Evolutionary conservation across 2,888 invertebrate genomes (phyloP), one percentile per base, ranked within the genome.

Genomic region (Calephelis perditalis): DNA sequence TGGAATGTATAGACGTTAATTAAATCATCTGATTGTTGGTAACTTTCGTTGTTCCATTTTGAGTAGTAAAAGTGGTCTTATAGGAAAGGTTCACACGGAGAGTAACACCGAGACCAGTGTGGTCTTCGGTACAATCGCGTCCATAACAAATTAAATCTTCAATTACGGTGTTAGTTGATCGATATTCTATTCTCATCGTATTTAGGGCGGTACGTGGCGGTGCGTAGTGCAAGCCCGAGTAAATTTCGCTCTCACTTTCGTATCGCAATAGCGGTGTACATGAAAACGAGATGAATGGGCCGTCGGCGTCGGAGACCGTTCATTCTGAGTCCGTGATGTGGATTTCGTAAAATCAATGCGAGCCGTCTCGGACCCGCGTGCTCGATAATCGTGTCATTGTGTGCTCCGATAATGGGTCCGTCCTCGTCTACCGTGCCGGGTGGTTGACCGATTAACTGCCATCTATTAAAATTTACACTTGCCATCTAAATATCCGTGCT

Each of bases 211-310:
- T 75, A 76, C 73, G 75, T 79, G 76, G 75, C 71, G 74, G 76
- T 85, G 84, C 82, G 82, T 85, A 81, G 80, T 85, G 82, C 80
- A 64, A 81, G 77, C 71, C 79, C 75, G 84, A 82, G 86, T 80
- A 82, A 86, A 87, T 84, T 86, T 80, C 81, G 84, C 89, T 89
- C 86, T 89, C 89, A 83, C 89, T 88, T 89, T 90, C 89, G 84
- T 78, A 84, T 83, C 79, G 86, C 84, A 85, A 85, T 80, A 86
- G 82, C 81, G 78, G 77, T 80, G 82, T 85, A 86, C 85, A 87
- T 85, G 86, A 85, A 87, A 89, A 87, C 86, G 87, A 89, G 88
- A 88, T 89, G 89, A 90, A 89, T 89, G 88, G 84, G 79, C 73
- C 81, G 82, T 77, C 84, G 78, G 83, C 81, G 82, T 77, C 84